Percentiles rank a stretch among this genome's conserved stretches.
These are phyloP conservation scores for Drosophila birchii DNA, from an alignment of 2,888 invertebrate genomes.

Conservation along the genomic window DNA sequence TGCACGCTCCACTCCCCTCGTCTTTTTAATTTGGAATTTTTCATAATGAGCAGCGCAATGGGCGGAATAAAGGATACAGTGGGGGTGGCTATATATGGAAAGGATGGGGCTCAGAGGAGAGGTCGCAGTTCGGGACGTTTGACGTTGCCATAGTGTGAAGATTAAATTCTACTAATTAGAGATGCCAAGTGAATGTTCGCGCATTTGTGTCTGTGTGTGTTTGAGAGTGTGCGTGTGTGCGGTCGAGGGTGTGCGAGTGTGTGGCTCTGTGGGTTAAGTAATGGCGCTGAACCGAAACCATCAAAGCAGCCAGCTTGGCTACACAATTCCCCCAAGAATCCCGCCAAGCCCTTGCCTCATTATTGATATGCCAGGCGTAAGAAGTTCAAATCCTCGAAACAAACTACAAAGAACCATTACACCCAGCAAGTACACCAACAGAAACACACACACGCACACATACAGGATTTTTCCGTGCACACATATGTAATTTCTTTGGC, in stretches of 20 bases:
- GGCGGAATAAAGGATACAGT: slow-evolving; percentile 30
- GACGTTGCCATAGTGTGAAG: slow-evolving; percentile 81
- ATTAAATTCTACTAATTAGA: slow-evolving; percentile 80
- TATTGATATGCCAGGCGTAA: slow-evolving; percentile 68
- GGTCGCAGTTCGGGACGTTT: slow-evolving; percentile 47
- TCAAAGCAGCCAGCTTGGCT: slow-evolving; percentile 45
- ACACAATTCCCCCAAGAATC: slow-evolving; percentile 31
- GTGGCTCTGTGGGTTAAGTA: slow-evolving; percentile 21
- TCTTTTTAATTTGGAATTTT: slow-evolving; percentile 80
- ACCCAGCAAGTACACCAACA: slow-evolving; percentile 8
- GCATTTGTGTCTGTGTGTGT: slow-evolving; percentile 51
- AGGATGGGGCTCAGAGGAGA: not conserved
- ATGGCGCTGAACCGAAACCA: slow-evolving; percentile 43
- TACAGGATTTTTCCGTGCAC: not conserved
- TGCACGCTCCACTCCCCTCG: slow-evolving; percentile 46
- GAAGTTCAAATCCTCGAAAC: slow-evolving; percentile 57
- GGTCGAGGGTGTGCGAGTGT: not conserved
- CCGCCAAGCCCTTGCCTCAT: slow-evolving; percentile 42
- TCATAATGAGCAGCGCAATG: slow-evolving; percentile 72
- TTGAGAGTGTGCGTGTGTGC: slow-evolving; percentile 2
- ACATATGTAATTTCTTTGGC: slow-evolving; percentile 39
- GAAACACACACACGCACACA: not conserved
- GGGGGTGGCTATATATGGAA: slow-evolving; percentile 10
- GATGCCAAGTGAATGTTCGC: slow-evolving; percentile 80
- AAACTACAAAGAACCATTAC: slow-evolving; percentile 51